Evolutionary conservation across 2,888 invertebrate species (phyloP).

Genomic region (Athetis lepigone): DNA sequence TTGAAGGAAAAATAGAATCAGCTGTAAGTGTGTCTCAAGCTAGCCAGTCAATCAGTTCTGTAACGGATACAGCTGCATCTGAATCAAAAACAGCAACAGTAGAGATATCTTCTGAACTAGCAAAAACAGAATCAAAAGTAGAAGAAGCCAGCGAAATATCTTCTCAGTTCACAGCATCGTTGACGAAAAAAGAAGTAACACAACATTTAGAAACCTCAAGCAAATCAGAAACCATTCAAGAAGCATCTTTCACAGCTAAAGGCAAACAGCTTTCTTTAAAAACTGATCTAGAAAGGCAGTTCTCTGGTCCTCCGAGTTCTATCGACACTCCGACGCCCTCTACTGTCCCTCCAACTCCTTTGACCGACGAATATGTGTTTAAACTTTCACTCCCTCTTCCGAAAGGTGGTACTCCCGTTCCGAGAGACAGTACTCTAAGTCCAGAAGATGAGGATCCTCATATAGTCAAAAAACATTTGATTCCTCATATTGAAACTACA

Average conservation of each 20-base stretch:
- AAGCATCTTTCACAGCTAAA: constrained; percentile 53
- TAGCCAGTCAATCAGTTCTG: constrained; percentile 24
- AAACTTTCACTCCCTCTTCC: constrained; percentile 79
- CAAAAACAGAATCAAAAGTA: constrained; percentile 16
- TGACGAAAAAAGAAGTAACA: constrained; percentile 32
- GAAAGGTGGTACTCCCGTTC: constrained; percentile 72
- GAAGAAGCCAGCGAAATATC: constrained; percentile 7
- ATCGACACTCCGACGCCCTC: constrained; percentile 76
- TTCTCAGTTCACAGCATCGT: constrained; percentile 11
- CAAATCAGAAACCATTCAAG: constrained; percentile 44
- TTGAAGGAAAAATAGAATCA: constrained; percentile 24
- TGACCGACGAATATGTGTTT: constrained; percentile 86
- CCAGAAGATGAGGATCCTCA: constrained; percentile 78
- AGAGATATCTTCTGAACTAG: constrained; percentile 26
- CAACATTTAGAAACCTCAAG: constrained; percentile 49
- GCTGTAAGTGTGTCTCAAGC: constrained; percentile 20
- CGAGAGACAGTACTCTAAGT: constrained; percentile 65
- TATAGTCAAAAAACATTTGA: constrained; percentile 81
- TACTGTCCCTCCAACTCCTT: constrained; percentile 80
- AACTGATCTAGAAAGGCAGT: constrained; percentile 61
- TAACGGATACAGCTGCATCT: constrained; percentile 11
- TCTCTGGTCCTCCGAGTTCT: constrained; percentile 65
- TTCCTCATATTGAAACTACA: constrained; percentile 81
- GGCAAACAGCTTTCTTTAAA: constrained; percentile 57
- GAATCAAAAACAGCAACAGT: constrained; percentile 10